Conservation (phyloP, 23 tunicate species). For the Diplosoma virens region DNA sequence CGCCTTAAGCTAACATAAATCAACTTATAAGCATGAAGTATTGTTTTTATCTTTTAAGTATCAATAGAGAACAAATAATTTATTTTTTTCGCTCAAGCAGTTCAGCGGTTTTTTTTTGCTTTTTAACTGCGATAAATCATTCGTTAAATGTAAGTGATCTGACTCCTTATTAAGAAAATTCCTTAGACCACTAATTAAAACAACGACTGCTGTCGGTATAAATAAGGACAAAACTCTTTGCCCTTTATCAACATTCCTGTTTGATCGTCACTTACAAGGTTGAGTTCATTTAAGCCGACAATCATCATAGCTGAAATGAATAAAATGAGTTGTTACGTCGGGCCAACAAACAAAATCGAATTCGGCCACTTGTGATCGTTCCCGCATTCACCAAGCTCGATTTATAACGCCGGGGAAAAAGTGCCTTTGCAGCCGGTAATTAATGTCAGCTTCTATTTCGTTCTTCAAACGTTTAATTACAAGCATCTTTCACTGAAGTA, state of each 20-base stretch:
- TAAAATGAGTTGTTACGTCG: background rate
- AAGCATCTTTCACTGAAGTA: background rate
- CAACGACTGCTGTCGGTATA: no score
- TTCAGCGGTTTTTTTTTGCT: no score
- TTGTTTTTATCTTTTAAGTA: no score
- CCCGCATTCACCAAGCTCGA: slow-evolving; percentile 73
- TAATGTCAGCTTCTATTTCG: slow-evolving; percentile 16
- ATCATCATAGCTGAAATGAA: background rate
- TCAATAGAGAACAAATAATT: no score
- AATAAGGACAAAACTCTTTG: no score
- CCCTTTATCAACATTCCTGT: background rate
- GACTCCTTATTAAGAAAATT: no score
- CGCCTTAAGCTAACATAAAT: no score
- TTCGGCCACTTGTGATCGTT: slow-evolving; percentile 12
- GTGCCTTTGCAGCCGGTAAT: slow-evolving; percentile 29
- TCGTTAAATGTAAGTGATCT: no score
- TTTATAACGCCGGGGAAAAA: slow-evolving; percentile 48
- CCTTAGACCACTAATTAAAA: no score
- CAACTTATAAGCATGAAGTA: no score
- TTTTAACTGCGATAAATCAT: no score
- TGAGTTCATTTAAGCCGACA: background rate
- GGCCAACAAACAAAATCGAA: background rate
- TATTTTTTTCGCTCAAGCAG: no score
- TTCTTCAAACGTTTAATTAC: slow-evolving; percentile 51
- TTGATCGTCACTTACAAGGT: background rate